Base-by-base conservation (phyloP, 2,888 invertebrate genomes). In the Aphidius colemani region DNA sequence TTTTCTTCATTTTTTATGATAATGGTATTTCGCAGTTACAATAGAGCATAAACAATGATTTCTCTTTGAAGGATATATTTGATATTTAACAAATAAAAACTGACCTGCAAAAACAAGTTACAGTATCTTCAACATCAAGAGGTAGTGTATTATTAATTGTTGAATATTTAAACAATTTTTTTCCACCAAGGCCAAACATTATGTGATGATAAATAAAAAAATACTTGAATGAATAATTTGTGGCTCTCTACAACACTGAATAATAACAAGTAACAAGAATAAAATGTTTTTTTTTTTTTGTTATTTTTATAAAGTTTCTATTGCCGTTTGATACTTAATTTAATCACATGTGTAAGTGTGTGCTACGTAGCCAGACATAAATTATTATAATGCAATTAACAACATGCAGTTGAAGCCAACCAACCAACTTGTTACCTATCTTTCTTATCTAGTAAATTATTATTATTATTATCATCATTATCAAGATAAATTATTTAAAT, bases 31-130 rank as follows among this genome's bases (percentile, higher is more conserved):
- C 30, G 30, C 30, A 30, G 30, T 30, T 30, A 30, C 3, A 30
- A 30, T 30, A 5, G 5, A 30, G 4, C 30, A 30, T 30, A 30
- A 30, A 30, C 50, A 50, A 50, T 18, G 43, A 10, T 7, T 10
- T 30, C 44, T 55, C n/a, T 41, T 41, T 55, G 4, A 55, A n/a
- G 6, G 43, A 30, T 30, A 30, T 30, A 30, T 30, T 5, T 2
- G 5, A 30, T 5, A 53, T 3, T 39, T 40, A 51, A n/a, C 11
- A 48, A 46, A 46, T 11, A 30, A 45, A 18, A 71, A 72, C 77
- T 84, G 85, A 91, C 91, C 91, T 90, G 89, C 92, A 91, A 84
- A 92, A 92, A 82, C 92, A 92, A 75, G 90, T 90, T 81, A 91
- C 90, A 66, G 90, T 90, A 74, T 88, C 86, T 77, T 88, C 88